Base-by-base conservation (phyloP, 2,888 invertebrate species). In the Caenorhabditis sulstoni region DNA sequence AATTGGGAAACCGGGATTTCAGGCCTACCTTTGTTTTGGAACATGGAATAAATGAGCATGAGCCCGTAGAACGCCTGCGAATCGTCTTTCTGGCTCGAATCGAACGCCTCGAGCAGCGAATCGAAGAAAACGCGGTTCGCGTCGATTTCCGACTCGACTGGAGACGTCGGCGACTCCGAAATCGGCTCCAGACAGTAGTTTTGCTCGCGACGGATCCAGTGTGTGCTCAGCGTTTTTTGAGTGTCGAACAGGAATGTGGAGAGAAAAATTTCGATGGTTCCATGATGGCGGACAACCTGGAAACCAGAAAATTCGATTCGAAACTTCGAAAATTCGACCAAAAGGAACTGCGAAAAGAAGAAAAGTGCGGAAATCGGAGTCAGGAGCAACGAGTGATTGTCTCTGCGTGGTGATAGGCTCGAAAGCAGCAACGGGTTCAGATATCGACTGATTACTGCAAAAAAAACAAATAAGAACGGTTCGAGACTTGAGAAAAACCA, bases 41-140 rank as follows among this genome's bases (percentile, higher is more conserved):
- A 95, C 91, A 98, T 93, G 14, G 97, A 96, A 91, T 96, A 96
- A 47, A 98, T 93, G 76, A 98, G 92, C 91, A 96, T 95, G 16
- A 98, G 92, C 3, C 95, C 94, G 91, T 97, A 95, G 76, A 99
- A 92, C 7, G 97, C 94, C 53, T 95, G 93, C 90, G 98, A 97
- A 92, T 99, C 98, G 91, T 97, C 97, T 90, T 96, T 96, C 12
- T 93, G 93, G 90, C 82, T 78, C 12, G 96, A 95, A 89, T 95
- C 95, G 84, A 98, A 92, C 0, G 96, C 94, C 86, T 94, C 94
- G 77, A 96, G 92, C 58, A 97, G 94, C 5, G 95, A 95, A 91
- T 96, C 95, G 84, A 97, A 92, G 91, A 97, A 97, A 0, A 96
- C 95, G 8, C 14, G 11, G 23, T 45, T 45, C 22, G 1, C 0